phyloP scores from a whole-genome alignment of 2,888 invertebrate species.

The Diaperis boleti region DNA sequence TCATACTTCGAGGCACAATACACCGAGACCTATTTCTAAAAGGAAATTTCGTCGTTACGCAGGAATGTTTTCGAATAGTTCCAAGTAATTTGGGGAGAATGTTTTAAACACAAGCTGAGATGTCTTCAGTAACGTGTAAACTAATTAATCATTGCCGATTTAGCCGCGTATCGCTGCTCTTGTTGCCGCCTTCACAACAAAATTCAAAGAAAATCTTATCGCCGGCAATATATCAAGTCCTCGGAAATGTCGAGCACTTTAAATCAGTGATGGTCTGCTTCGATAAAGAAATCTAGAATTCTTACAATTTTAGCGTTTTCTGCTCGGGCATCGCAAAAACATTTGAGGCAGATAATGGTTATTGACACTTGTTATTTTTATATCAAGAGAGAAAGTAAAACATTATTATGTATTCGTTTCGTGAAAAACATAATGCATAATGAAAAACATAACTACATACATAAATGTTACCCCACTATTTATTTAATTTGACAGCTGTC shows the following conservation, averaged over 20 bases:
- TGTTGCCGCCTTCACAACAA: constrained; percentile 5
- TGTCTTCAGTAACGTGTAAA: constrained; percentile 28
- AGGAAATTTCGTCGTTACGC: constrained; percentile 34
- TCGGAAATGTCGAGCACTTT: not conserved
- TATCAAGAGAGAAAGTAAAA: too few relatives aligned
- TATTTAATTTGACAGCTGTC: too few relatives aligned
- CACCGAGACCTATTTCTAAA: constrained; percentile 33
- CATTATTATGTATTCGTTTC: too few relatives aligned
- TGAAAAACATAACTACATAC: too few relatives aligned
- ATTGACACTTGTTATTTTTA: too few relatives aligned
- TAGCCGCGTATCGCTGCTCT: constrained; percentile 9
- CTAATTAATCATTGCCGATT: constrained; percentile 42
- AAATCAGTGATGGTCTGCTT: not conserved
- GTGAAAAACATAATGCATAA: too few relatives aligned
- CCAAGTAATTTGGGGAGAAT: constrained; percentile 32
- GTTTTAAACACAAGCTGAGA: constrained; percentile 34
- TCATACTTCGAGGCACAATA: constrained; percentile 38
- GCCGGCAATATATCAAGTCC: constrained; percentile 3
- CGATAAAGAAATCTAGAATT: not conserved
- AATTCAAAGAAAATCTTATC: constrained; percentile 18
- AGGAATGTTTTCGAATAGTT: constrained; percentile 45
- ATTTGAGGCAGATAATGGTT: too few relatives aligned
- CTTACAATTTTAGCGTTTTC: not conserved
- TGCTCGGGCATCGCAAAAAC: too few relatives aligned
- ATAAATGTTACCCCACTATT: too few relatives aligned